Conservation (phyloP, 1,140 invertebrate genomes). For the Nasonia vitripennis region DNA sequence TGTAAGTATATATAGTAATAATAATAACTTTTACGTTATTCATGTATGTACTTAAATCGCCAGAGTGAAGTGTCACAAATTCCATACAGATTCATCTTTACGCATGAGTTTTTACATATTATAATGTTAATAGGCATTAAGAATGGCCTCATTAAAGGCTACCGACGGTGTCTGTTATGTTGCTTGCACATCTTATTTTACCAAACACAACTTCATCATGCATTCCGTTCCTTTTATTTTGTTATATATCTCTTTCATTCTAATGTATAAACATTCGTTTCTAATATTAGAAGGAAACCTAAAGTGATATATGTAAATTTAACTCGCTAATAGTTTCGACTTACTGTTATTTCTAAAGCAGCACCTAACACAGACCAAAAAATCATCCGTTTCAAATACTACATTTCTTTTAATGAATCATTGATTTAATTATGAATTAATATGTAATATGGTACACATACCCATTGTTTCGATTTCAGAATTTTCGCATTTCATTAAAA, state of each 20-base stretch:
- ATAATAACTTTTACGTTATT: neutral
- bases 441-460: too few species aligned
- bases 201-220: neutral
- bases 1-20: neutral
- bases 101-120: neutral
- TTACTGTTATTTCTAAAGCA: neutral
- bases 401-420: too few species aligned
- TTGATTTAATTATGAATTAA: too few species aligned
- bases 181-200: neutral
- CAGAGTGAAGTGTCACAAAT: slow-evolving; percentile 5
- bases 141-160: slow-evolving; percentile 42
- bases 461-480: too few species aligned
- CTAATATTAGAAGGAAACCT: neutral
- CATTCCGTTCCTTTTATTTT: neutral
- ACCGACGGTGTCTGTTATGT: slow-evolving; percentile 29
- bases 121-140: slow-evolving; percentile 35
- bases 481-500: neutral
- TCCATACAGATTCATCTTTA: neutral
- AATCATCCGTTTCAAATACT: too few species aligned
- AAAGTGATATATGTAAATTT: neutral
- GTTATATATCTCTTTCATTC: neutral
- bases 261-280: neutral
- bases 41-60: neutral
- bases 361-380: neutral
- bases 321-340: neutral